A percentile compares a stretch with the other conserved stretches of the same genome.
Conservation (phyloP, 2,797 vertebrate species). For the Siniperca scherzeri region DNA sequence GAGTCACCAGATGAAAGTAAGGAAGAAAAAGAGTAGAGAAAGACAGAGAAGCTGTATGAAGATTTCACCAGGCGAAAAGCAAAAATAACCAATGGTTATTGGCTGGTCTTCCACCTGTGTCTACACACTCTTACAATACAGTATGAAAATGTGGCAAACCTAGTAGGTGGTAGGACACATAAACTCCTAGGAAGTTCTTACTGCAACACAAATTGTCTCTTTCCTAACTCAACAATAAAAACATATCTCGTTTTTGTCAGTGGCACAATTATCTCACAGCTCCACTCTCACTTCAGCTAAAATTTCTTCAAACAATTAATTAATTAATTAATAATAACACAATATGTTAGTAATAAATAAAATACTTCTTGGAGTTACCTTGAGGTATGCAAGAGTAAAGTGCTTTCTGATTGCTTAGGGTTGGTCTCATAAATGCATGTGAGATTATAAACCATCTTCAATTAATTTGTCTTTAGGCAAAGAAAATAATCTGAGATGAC, state of each 20-base stretch:
- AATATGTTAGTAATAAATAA: not conserved
- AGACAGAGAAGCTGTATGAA: slow-evolving; percentile 68
- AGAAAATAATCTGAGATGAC: not conserved
- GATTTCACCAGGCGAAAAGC: slow-evolving; percentile 66
- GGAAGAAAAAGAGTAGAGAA: slow-evolving; percentile 64
- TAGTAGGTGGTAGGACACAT: slow-evolving; percentile 22
- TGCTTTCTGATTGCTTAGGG: not conserved
- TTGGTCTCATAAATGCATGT: not conserved
- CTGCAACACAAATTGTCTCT: slow-evolving; percentile 11
- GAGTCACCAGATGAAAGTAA: slow-evolving; percentile 82
- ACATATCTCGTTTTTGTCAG: not conserved
- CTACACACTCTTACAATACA: slow-evolving; percentile 49
- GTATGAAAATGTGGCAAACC: slow-evolving; percentile 47
- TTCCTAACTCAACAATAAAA: not conserved
- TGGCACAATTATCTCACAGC: not conserved
- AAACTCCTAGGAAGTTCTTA: slow-evolving; percentile 26
- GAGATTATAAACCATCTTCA: not conserved
- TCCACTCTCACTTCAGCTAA: not conserved
- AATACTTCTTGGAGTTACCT: not conserved
- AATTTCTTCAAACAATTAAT: slow-evolving; percentile 6
- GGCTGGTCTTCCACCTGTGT: slow-evolving; percentile 65
- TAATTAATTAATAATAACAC: too few relatives aligned
- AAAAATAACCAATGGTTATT: slow-evolving; percentile 77
- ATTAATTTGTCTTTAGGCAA: not conserved
- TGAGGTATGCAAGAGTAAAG: not conserved